Percentiles rank a stretch among this genome's conserved stretches.
phyloP scores from a whole-genome alignment of 2,113 vertebrate genomes.

The Vimba vimba region DNA sequence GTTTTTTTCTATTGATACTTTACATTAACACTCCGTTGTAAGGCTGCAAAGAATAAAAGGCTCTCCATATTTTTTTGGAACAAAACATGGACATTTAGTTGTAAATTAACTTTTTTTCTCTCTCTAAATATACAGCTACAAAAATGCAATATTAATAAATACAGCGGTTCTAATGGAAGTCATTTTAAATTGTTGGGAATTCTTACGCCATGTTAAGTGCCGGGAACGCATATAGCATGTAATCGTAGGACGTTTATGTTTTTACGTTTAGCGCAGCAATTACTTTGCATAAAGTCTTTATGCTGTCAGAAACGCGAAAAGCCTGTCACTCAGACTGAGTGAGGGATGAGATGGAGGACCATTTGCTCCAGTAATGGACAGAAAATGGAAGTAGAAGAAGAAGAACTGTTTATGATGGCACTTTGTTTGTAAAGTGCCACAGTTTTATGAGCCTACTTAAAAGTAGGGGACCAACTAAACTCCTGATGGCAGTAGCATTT shows the following conservation, averaged over 20 bases:
- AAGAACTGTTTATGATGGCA: not conserved
- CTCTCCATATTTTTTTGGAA: not conserved
- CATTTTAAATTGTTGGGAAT: slow-evolving; percentile 35
- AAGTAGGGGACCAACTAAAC: not conserved
- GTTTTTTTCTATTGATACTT: not conserved
- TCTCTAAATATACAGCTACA: not conserved
- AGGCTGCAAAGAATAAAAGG: not conserved
- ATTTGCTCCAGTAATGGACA: slow-evolving; percentile 46
- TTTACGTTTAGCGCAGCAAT: slow-evolving; percentile 63
- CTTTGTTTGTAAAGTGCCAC: slow-evolving; percentile 31
- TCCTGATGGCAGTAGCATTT: not conserved
- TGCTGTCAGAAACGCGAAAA: slow-evolving; percentile 66
- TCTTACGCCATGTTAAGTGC: not conserved
- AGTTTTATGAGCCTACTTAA: slow-evolving; percentile 18
- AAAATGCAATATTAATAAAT: slow-evolving; percentile 41
- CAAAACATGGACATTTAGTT: not conserved
- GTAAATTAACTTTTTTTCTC: not conserved
- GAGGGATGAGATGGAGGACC: slow-evolving; percentile 13
- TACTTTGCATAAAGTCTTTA: slow-evolving; percentile 59
- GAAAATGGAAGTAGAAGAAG: slow-evolving; percentile 16
- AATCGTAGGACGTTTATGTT: slow-evolving; percentile 54
- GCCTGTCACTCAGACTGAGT: slow-evolving; percentile 55
- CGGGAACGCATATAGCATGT: slow-evolving; percentile 35
- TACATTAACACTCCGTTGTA: too few relatives aligned
- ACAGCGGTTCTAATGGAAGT: slow-evolving; percentile 56